Evolutionary conservation across 2,113 vertebrate species (phyloP).

Genomic region (Erinaceus europaeus): DNA sequence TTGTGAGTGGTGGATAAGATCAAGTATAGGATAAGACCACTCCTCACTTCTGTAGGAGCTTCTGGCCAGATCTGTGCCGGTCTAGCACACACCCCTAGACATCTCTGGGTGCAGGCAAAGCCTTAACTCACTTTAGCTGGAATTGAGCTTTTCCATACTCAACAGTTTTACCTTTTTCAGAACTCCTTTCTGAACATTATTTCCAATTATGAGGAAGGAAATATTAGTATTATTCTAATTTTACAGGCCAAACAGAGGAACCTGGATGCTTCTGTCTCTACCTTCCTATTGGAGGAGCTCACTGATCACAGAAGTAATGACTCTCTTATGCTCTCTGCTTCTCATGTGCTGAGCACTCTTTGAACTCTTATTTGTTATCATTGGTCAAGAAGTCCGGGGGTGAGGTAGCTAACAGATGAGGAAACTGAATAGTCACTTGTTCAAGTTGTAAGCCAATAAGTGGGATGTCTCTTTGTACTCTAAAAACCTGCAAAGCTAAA

Average conservation of each 20-base stretch:
- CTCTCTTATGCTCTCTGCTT: not conserved
- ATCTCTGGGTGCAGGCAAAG: not conserved
- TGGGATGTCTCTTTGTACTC: not conserved
- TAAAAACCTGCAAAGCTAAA: not conserved
- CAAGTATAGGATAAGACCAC: not conserved
- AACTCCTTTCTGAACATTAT: not conserved
- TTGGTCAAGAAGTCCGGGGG: not conserved
- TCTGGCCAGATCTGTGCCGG: not conserved
- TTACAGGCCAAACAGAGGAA: constrained; percentile 19
- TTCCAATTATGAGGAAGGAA: not conserved
- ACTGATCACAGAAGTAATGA: constrained; percentile 41
- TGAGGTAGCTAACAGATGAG: constrained; percentile 27
- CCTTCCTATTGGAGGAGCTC: constrained; percentile 22
- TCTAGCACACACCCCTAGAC: not conserved
- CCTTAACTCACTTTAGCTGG: not conserved
- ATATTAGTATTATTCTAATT: not conserved
- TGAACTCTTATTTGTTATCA: constrained; percentile 4
- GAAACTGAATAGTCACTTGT: constrained; percentile 28
- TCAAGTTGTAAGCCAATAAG: not conserved
- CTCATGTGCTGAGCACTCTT: constrained; percentile 22
- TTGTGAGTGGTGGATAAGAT: not conserved
- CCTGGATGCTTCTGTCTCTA: constrained; percentile 27
- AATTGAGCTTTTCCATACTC: not conserved
- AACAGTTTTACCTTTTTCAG: not conserved
- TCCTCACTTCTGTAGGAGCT: not conserved